Base-by-base conservation (phyloP, 2,888 invertebrate genomes). In the Pachydiplax longipennis region DNA sequence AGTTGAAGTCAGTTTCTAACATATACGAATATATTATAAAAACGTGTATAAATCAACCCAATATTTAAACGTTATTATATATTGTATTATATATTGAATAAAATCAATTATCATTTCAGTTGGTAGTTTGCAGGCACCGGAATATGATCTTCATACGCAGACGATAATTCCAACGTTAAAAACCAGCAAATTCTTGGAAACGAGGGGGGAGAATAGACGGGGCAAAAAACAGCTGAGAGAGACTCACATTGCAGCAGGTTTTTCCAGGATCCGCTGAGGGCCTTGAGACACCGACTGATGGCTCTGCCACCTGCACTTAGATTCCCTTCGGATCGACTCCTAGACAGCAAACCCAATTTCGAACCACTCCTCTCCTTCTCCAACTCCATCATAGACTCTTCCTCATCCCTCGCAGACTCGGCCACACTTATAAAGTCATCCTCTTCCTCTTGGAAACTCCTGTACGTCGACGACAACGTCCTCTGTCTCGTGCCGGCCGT, bases 221-320 rank as follows among this genome's bases (percentile, higher is more conserved):
- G 73, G 22, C 12, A 31, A 31, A 73, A 73, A 73, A 73, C 73
- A 25, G 31, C 73, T 31, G 73, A 25, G 25, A 31, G 31, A 31
- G 10, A 53, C 97, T 97, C 96, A 97, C 97, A 95, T 95, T 96
- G 95, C 93, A 97, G 95, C 92, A 97, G 95, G 94, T 97, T 97
- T 94, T 96, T 97, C 97, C 97, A 97, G 94, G 97, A 97, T 92
- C 97, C 97, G 93, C 96, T 97, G 92, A 97, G 95, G 91, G 96
- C 96, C 92, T 96, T 96, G 92, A 97, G 96, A 94, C 96, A 97
- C 94, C 96, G 96, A 94, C 96, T 96, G 80, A 93, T 91, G 8
- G 92, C 92, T 92, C 91, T 90, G 35, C 91, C 58, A 82, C 93
- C 92, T 93, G 93, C 92, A 37, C 92, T 91, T 93, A 97, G 94